phyloP scores from a whole-genome alignment of 2,113 vertebrate genomes.

The Entomyzon cyanotis region DNA sequence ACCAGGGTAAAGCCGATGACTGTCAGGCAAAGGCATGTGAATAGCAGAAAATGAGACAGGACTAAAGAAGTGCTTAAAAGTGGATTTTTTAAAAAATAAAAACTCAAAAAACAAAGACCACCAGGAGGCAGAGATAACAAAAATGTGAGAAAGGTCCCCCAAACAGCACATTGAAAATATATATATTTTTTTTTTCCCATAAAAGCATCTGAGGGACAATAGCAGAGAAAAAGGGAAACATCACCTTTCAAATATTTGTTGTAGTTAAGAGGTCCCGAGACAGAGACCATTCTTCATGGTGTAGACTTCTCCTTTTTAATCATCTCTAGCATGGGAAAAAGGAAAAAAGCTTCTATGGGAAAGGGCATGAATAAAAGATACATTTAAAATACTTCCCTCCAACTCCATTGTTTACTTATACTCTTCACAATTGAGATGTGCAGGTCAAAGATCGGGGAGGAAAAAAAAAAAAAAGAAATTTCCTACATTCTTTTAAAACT shows the following conservation, averaged over 20 bases:
- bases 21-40: neutral
- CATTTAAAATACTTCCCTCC: neutral
- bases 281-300: neutral
- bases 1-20: neutral
- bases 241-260: neutral
- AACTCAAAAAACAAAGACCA: neutral
- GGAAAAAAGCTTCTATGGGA: neutral
- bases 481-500: neutral
- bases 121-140: slow-evolving; percentile 26
- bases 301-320: slow-evolving; percentile 4
- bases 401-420: neutral
- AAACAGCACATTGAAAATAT: neutral
- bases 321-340: neutral
- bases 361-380: neutral
- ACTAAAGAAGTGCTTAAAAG: neutral
- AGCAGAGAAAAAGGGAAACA: slow-evolving; percentile 1
- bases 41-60: neutral
- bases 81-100: accelerated
- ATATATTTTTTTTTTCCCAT: neutral
- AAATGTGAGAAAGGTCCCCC: neutral
- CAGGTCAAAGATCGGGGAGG: neutral
- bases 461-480: neutral
- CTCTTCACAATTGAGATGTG: neutral
- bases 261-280: neutral
- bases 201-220: slow-evolving; percentile 6